Evolutionary conservation across 2,797 vertebrate genomes (phyloP).

Genomic region (Rhabdomys pumilio): DNA sequence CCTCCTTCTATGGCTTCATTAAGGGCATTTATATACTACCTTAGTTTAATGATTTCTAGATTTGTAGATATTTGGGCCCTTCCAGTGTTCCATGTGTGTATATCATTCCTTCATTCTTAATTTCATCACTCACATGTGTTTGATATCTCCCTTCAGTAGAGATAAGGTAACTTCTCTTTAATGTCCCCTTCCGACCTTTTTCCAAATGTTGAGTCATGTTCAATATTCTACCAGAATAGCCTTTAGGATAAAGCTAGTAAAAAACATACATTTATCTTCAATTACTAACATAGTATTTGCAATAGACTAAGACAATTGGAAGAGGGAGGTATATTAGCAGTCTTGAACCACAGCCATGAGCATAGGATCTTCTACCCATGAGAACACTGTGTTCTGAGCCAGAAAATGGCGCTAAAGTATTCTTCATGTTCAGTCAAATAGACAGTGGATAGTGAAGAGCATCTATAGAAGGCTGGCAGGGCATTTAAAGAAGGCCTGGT

Average conservation of each 20-base stretch:
- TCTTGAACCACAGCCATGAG: background rate
- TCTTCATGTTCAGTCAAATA: background rate
- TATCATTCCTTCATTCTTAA: background rate
- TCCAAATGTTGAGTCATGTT: background rate
- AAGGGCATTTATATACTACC: background rate
- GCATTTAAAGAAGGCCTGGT: background rate
- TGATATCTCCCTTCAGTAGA: background rate
- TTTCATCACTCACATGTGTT: background rate
- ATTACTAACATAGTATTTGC: background rate
- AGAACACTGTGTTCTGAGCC: background rate
- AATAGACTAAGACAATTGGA: background rate
- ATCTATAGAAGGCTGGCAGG: background rate
- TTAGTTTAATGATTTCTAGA: background rate
- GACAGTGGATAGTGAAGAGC: background rate
- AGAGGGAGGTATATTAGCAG: background rate
- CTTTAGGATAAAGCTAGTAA: background rate
- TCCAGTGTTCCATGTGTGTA: background rate
- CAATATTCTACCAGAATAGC: background rate
- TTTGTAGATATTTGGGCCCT: constrained; percentile 1
- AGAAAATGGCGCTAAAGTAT: background rate
- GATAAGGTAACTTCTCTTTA: background rate
- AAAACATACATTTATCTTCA: background rate
- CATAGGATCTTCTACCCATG: background rate
- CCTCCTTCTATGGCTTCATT: background rate
- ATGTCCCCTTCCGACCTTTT: background rate